Conservation (phyloP, 2,113 vertebrate species). For the Hylia prasina region DNA sequence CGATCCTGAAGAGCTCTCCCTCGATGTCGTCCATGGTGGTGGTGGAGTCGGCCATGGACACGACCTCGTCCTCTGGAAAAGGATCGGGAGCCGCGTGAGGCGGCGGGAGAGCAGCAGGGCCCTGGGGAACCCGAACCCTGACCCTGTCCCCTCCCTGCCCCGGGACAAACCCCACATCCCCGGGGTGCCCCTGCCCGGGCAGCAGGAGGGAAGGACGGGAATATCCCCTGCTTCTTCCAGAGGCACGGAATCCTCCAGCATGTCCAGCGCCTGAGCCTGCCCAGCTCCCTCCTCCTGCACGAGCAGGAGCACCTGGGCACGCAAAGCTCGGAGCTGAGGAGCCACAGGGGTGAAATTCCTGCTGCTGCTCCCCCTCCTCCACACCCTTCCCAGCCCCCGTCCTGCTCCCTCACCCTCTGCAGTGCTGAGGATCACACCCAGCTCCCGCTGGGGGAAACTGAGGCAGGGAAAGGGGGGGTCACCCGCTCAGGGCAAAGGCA, state of each 20-base stretch:
- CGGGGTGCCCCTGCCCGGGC: too few species aligned
- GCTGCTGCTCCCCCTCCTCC: neutral
- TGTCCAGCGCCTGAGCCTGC: neutral
- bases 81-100: neutral
- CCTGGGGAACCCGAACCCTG: too few species aligned
- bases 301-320: neutral
- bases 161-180: neutral
- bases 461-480: neutral
- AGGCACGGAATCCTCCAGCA: neutral
- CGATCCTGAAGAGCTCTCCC: constrained; percentile 84
- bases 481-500: neutral
- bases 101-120: neutral
- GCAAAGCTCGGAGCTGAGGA: rapidly evolving
- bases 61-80: constrained; percentile 72
- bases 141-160: too few species aligned
- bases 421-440: neutral
- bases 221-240: neutral
- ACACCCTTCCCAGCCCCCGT: neutral
- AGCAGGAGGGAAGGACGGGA: neutral
- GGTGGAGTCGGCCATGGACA: constrained; percentile 88
- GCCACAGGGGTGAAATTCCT: neutral
- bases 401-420: neutral
- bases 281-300: neutral
- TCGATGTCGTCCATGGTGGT: constrained; percentile 82
- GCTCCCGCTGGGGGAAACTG: neutral